phyloP scores from a whole-genome alignment of 1,140 invertebrate species.

The Conopomorpha cramerella region DNA sequence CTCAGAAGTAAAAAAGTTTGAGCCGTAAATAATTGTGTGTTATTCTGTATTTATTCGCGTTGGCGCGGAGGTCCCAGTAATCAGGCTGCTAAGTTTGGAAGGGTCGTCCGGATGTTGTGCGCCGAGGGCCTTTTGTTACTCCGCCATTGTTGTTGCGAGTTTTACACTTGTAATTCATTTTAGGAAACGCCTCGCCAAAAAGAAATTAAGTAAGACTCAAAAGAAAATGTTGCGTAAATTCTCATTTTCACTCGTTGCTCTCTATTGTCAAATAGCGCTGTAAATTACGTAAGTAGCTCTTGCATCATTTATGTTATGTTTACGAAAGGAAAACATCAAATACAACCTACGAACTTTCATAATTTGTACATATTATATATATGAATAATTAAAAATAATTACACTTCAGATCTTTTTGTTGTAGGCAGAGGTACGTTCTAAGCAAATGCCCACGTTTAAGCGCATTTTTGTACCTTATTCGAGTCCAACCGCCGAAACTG shows the following conservation, averaged over 20 bases:
- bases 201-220: constrained; percentile 56
- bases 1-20: constrained; percentile 14
- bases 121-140: constrained; percentile 57
- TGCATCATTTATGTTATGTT: no score
- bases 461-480: no score
- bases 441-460: no score
- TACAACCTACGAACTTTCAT: no score
- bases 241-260: no score
- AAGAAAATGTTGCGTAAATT: constrained; percentile 39
- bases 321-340: no score
- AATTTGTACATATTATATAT: no score
- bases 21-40: constrained; percentile 22
- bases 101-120: constrained; percentile 54
- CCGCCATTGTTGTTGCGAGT: constrained; percentile 56
- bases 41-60: constrained; percentile 43
- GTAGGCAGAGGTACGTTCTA: no score
- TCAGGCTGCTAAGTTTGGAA: constrained; percentile 57
- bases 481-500: no score
- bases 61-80: constrained; percentile 58
- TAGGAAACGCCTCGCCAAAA: constrained; percentile 54
- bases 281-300: background rate
- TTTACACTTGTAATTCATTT: constrained; percentile 61
- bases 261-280: background rate
- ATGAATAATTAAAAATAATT: no score
- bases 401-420: no score